Evolutionary conservation across 2,113 vertebrate species (phyloP).

Genomic region (Salvelinus namaycush): DNA sequence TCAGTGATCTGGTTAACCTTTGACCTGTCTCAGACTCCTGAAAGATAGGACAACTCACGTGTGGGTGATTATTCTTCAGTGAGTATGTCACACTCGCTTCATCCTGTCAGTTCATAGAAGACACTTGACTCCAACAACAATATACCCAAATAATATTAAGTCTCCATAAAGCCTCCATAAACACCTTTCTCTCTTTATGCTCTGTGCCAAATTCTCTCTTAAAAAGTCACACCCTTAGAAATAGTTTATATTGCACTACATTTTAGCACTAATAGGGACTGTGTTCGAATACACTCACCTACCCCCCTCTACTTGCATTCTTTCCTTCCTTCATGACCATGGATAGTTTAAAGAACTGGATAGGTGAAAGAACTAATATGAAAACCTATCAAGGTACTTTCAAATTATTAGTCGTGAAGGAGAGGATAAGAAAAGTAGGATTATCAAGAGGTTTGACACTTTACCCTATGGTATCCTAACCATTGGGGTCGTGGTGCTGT

Average conservation of each 20-base stretch:
- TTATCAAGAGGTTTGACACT: too few species aligned
- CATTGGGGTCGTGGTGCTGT: not conserved
- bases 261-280: too few species aligned
- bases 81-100: constrained; percentile 45
- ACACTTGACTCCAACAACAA: not conserved
- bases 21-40: not conserved
- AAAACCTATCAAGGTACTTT: too few species aligned
- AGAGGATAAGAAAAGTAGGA: too few species aligned
- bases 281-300: too few species aligned
- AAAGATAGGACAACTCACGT: constrained; percentile 52
- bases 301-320: too few species aligned
- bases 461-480: not conserved
- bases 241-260: too few species aligned
- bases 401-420: too few species aligned
- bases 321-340: too few species aligned
- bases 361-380: too few species aligned
- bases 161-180: too few species aligned
- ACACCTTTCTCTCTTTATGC: not conserved
- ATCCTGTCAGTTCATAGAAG: constrained; percentile 60
- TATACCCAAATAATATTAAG: not conserved
- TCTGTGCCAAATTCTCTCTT: not conserved
- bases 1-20: not conserved
- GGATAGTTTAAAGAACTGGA: too few species aligned
- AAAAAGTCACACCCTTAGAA: not conserved
- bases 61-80: constrained; percentile 45